phyloP scores from a whole-genome alignment of 2,888 invertebrate genomes.

The Tachina fera region DNA sequence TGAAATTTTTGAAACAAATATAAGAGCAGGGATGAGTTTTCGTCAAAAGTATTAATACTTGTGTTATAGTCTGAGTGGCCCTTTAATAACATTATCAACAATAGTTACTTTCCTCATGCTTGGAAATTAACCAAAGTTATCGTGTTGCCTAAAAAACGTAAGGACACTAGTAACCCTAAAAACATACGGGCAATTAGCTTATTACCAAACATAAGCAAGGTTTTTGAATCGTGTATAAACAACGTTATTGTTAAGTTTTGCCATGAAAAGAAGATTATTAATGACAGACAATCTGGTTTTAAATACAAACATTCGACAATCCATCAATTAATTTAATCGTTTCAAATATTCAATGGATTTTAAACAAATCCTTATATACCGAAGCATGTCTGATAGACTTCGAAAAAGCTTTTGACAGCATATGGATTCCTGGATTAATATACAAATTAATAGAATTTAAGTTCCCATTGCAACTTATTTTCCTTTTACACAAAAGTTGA shows the following conservation, averaged over 20 bases:
- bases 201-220: not conserved
- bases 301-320: not conserved
- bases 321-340: not conserved
- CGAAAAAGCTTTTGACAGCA: too few relatives aligned
- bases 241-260: not conserved
- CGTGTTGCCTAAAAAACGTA: not conserved
- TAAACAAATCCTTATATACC: not conserved
- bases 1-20: too few relatives aligned
- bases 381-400: not conserved
- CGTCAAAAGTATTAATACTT: too few relatives aligned
- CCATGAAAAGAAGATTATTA: not conserved
- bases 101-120: not conserved
- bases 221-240: not conserved
- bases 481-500: too few relatives aligned
- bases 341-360: not conserved
- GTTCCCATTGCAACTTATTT: not conserved
- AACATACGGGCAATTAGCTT: not conserved
- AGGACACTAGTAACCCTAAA: not conserved
- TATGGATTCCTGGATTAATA: too few relatives aligned
- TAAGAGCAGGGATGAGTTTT: too few relatives aligned
- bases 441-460: too few relatives aligned
- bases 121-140: slow-evolving; percentile 4
- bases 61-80: too few relatives aligned
- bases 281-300: not conserved
- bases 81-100: not conserved